Percentiles rank a stretch among this genome's conserved stretches.
These are phyloP conservation scores for Pseudocheirus occidentalis DNA, from an alignment of 2,797 vertebrate genomes.

Conservation along the genomic window DNA sequence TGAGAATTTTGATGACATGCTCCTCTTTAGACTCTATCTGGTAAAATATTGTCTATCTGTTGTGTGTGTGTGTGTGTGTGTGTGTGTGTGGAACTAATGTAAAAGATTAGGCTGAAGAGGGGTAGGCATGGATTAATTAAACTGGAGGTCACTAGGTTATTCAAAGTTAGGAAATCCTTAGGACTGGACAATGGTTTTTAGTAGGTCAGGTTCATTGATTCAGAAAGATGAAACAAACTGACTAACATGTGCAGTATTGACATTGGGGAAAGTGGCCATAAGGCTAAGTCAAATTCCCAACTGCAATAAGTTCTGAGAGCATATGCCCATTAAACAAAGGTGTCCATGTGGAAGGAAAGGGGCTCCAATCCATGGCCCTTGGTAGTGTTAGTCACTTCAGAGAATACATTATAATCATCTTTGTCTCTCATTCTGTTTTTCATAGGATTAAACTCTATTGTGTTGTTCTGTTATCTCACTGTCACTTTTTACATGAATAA, in stretches of 20 bases:
- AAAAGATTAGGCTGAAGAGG: background rate
- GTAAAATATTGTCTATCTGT: background rate
- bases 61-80: background rate
- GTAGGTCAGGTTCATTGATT: conserved; percentile 22
- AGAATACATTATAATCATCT: background rate
- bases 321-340: background rate
- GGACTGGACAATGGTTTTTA: conserved; percentile 22
- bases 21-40: background rate
- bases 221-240: conserved; percentile 12
- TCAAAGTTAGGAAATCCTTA: conserved; percentile 29
- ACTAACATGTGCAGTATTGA: conserved; percentile 22
- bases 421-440: background rate
- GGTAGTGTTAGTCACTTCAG: background rate
- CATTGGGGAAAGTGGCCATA: background rate
- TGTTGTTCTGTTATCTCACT: background rate
- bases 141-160: conserved; percentile 21
- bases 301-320: background rate
- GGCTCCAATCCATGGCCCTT: background rate
- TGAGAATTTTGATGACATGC: background rate
- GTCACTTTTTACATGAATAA: conserved; percentile 49
- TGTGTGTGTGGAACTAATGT: background rate
- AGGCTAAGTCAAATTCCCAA: background rate
- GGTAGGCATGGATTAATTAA: background rate
- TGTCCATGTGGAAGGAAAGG: background rate
- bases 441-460: background rate